Percentiles rank a stretch among this genome's conserved stretches.
Evolutionary conservation across 1,140 invertebrate species (phyloP).

Genomic region (Armadillidium nasatum): DNA sequence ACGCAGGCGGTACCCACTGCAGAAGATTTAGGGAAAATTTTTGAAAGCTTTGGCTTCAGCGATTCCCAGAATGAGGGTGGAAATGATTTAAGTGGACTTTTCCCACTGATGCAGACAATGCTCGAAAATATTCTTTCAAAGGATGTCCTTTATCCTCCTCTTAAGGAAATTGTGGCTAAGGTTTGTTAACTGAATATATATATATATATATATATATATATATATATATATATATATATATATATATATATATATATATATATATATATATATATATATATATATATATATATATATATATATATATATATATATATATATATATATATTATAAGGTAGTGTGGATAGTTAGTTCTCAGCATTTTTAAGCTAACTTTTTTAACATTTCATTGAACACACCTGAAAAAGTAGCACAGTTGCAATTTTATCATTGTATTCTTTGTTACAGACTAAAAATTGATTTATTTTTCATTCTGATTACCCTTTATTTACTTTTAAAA

Average conservation of each 20-base stretch:
- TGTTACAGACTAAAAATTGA: no score
- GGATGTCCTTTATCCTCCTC: conserved; percentile 37
- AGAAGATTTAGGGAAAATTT: conserved; percentile 38
- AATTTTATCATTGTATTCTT: no score
- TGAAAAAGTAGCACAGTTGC: no score
- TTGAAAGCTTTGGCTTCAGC: conserved; percentile 34
- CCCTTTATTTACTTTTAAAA: no score
- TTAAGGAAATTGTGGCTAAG: conserved; percentile 41
- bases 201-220: conserved; percentile 30
- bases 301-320: no score
- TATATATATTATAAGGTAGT: no score
- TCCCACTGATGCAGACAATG: conserved; percentile 42
- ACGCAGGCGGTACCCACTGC: conserved; percentile 31
- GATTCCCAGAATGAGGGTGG: conserved; percentile 9
- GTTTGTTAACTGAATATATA: conserved; percentile 20
- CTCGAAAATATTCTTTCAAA: conserved; percentile 42
- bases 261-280: conserved; percentile 31
- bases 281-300: neutral
- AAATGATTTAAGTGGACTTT: conserved; percentile 31
- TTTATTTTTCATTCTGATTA: no score
- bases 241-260: conserved; percentile 26
- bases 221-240: conserved; percentile 27
- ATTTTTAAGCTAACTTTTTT: no score
- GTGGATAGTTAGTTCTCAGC: no score
- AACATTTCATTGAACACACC: no score